A percentile compares a stretch with the other conserved stretches of the same genome.
These are phyloP conservation scores for Plectrocnemia conspersa DNA, from an alignment of 1,140 invertebrate genomes.

Conservation along the genomic window DNA sequence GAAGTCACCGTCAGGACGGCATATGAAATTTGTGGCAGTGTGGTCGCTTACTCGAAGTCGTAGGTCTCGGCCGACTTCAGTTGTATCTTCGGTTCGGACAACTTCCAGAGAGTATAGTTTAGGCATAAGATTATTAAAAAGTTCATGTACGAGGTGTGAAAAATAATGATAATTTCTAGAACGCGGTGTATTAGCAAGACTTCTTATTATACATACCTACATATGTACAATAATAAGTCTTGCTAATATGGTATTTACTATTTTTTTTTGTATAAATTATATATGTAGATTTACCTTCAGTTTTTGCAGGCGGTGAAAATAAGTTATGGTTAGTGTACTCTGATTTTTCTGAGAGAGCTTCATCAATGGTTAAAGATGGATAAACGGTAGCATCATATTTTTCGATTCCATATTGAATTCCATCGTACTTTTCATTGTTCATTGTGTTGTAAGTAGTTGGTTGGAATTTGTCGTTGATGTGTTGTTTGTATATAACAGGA, in stretches of 20 bases:
- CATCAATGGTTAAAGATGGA: constrained; percentile 28
- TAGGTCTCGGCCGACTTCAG: too few relatives aligned
- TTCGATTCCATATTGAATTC: constrained; percentile 26
- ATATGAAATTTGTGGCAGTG: too few relatives aligned
- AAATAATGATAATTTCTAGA: too few relatives aligned
- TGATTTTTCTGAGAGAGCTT: constrained; percentile 31
- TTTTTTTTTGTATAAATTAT: not conserved
- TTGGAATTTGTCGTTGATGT: constrained; percentile 33
- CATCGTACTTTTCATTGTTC: constrained; percentile 27
- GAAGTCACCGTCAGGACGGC: too few relatives aligned
- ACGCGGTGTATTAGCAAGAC: too few relatives aligned
- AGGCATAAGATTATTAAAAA: not conserved
- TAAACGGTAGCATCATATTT: constrained; percentile 32
- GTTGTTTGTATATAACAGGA: constrained; percentile 29
- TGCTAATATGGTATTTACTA: not conserved
- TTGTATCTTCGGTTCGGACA: too few relatives aligned
- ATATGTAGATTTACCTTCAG: constrained; percentile 53
- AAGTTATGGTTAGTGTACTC: constrained; percentile 41
- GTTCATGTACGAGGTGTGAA: not conserved
- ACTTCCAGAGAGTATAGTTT: too few relatives aligned
- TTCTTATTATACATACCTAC: too few relatives aligned
- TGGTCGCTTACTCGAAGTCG: too few relatives aligned
- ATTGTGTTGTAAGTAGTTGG: constrained; percentile 31
- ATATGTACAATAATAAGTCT: not conserved
- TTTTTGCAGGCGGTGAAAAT: constrained; percentile 63